These are phyloP conservation scores for Sesamia inferens DNA, from an alignment of 2,888 invertebrate species.

Conservation along the genomic window DNA sequence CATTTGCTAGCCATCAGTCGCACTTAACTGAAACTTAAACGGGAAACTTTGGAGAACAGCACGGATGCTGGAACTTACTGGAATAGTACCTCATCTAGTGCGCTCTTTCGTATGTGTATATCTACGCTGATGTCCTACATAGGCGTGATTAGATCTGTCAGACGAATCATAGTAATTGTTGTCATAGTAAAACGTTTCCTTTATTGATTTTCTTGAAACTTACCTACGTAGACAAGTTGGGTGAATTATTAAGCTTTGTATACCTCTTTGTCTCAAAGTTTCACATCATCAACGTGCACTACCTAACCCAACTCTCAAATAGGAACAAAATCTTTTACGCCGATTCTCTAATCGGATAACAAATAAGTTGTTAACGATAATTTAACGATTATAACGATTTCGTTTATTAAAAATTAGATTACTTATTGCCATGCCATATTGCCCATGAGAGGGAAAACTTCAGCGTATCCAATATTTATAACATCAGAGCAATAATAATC, in stretches of 20 bases:
- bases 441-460: background rate
- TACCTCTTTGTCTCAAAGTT: background rate
- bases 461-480: background rate
- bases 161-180: background rate
- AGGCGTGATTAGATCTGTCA: background rate
- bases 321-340: background rate
- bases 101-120: too few species aligned
- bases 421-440: too few species aligned
- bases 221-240: background rate
- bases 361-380: too few species aligned
- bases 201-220: background rate
- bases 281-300: background rate
- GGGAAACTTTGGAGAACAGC: slow-evolving; percentile 28
- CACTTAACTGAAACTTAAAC: slow-evolving; percentile 68
- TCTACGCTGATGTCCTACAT: background rate
- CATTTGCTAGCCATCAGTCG: slow-evolving; percentile 71
- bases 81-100: background rate
- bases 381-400: too few species aligned
- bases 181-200: too few species aligned
- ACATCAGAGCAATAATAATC: background rate
- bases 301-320: background rate
- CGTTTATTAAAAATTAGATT: too few species aligned
- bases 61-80: slow-evolving; percentile 28
- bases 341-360: too few species aligned
- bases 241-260: background rate